phyloP scores from a whole-genome alignment of 2,888 invertebrate species.

The Camponotus fellah region DNA sequence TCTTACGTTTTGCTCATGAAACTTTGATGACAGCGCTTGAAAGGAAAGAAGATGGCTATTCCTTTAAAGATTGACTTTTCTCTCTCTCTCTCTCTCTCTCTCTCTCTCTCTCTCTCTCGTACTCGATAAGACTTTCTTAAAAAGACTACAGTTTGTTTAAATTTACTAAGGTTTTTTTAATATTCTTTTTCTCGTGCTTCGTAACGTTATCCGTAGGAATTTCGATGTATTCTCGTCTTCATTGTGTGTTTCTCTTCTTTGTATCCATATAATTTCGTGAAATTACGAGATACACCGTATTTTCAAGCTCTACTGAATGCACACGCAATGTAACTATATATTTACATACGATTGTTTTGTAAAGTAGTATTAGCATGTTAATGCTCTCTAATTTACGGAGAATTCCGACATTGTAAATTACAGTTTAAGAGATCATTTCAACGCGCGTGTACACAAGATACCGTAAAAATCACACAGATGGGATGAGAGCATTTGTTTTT shows the following conservation, averaged over 20 bases:
- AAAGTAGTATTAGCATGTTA: neutral
- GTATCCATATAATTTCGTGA: neutral
- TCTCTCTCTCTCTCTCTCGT: no score
- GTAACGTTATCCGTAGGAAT: neutral
- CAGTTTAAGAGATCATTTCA: neutral
- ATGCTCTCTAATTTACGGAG: neutral
- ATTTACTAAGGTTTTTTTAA: neutral
- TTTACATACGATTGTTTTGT: neutral
- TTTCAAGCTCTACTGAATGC: neutral
- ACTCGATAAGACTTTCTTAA: neutral
- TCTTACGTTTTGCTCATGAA: constrained; percentile 31
- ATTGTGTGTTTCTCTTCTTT: neutral
- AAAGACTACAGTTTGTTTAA: constrained; percentile 12
- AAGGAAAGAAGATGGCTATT: constrained; percentile 11
- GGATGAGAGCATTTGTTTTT: neutral
- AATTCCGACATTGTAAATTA: neutral
- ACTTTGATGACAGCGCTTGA: constrained; percentile 28
- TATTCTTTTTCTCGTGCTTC: neutral
- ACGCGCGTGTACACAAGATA: neutral
- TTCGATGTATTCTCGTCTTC: neutral
- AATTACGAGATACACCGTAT: constrained; percentile 7
- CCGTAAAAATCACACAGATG: neutral
- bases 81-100: no score
- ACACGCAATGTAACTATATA: neutral
- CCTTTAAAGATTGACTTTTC: constrained; percentile 33